These are phyloP conservation scores for Indicator maculatus DNA, from an alignment of 2,113 vertebrate genomes.

Conservation along the genomic window DNA sequence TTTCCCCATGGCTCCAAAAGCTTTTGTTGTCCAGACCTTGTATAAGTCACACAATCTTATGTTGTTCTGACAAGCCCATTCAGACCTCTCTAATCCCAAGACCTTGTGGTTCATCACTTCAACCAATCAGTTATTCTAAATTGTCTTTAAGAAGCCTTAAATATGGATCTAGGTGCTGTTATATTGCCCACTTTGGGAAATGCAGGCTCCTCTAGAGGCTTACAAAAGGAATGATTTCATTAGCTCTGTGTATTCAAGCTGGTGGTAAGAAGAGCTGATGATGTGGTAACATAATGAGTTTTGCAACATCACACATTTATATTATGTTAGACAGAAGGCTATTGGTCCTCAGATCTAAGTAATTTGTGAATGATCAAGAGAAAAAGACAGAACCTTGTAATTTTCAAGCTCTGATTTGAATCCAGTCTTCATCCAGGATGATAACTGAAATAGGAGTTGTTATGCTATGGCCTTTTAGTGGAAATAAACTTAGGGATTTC, in stretches of 20 bases:
- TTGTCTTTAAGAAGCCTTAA: not conserved
- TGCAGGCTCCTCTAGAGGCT: not conserved
- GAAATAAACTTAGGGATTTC: not conserved
- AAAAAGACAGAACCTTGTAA: not conserved
- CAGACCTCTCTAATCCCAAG: not conserved
- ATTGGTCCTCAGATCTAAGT: not conserved
- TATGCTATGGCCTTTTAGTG: not conserved
- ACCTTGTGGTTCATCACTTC: not conserved
- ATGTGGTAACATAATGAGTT: not conserved
- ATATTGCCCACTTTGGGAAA: not conserved
- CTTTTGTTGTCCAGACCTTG: not conserved
- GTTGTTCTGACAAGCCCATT: not conserved
- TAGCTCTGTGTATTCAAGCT: not conserved
- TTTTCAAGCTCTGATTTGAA: not conserved
- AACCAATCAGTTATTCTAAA: not conserved
- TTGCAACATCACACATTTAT: not conserved
- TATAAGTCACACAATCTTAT: not conserved
- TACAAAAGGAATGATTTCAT: not conserved
- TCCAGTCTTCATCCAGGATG: not conserved
- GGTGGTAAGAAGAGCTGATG: not conserved
- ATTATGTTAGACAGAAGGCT: not conserved
- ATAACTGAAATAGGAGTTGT: not conserved
- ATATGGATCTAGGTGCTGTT: not conserved
- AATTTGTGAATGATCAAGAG: not conserved
- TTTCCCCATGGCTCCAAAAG: not conserved